Base-by-base conservation (phyloP, 2,797 vertebrate genomes). In the Lateolabrax maculatus region DNA sequence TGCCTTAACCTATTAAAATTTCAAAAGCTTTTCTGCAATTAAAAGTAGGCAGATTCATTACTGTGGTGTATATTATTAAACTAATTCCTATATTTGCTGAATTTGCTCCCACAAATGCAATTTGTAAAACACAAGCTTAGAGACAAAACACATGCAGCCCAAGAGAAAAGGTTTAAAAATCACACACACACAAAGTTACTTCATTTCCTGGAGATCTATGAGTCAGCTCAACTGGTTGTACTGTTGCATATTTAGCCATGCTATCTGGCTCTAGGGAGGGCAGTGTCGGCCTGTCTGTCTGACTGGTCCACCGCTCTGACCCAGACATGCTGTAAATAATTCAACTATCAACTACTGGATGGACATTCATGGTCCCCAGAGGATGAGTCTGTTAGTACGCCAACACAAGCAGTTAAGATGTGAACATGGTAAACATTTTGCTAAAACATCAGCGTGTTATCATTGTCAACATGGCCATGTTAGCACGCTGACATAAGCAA, bases 11-110 rank as follows among this genome's bases (percentile, higher is more conserved):
- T 23, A 27, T 80, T 65, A 58, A 60, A 73, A 66, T 75, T 34
- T 44, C 52, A 67, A 78, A 83, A 21, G 58, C 70, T 23, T 29
- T n/a, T 37, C 60, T 23, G 60, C 48, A 79, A 71, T 75, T 80
- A 60, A 67, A 84, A 29, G 19, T 9, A 56, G 18, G 41, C 19
- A 19, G 9, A 49, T 37, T 57, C 29, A 49, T 63, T 39, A 12
- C 44, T 60, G 19, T 5, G 1, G 3, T 53, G 36, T 46, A 44
- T 39, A n/a, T 60, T 31, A 23, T 63, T 64, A 69, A 71, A 53
- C 10, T 3, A 62, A 62, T 44, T 37, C 48, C 37, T 58, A 7
- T 31, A 39, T 69, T 71, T 36, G 21, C 31, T 37, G 9, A 21
- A 60, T 41, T 19, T 62, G n/a, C 27, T 51, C 3, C 11, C 43